Base-by-base conservation (phyloP, 2,888 invertebrate genomes). In the Andrena bicolor region DNA sequence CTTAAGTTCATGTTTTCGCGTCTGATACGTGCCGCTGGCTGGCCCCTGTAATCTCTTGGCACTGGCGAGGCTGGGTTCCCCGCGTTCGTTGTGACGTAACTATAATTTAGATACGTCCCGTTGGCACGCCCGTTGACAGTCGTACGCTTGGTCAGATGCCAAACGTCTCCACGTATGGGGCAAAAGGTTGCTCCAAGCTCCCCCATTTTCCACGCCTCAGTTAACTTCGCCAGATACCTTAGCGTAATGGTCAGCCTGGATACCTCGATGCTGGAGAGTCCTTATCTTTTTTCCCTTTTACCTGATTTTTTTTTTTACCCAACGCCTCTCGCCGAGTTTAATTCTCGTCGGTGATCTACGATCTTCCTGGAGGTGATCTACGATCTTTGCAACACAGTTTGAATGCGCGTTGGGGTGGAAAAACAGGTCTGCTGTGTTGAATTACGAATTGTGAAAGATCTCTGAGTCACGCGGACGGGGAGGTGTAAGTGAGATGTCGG, bases 91-190 rank as follows among this genome's bases (percentile, higher is more conserved):
- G 82, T 88, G 89, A 91, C 87, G 89, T 89, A 91, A 91, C 90
- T 86, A 90, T 91, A 91, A 91, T 91, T 91, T 90, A 90, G 89
- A 88, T 90, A 86, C 87, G 89, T 90, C 88, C 87, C 83, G 86
- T 91, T 91, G 91, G 91, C 91, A 91, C 88, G 81, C 82, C 60
- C 86, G 86, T 83, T 83, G 86, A 86, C 86, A 85, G 78, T 80
- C 83, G 65, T 35, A 73, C 76, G 76, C 65, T 90, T 90, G 87
- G 87, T 89, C 85, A 87, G 64, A 80, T 86, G 89, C 89, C 89
- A 89, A 89, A 86, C 82, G 77, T 84, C 84, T 82, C 71, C 73
- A 56, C 75, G 74, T 78, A 66, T 68, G 83, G 78, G 76, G 71
- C 77, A 85, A 80, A 74, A 63, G 76, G 69, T 61, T 77, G 76